Evolutionary conservation across 2,888 invertebrate genomes (phyloP).

Genomic region (Hyles lineata): DNA sequence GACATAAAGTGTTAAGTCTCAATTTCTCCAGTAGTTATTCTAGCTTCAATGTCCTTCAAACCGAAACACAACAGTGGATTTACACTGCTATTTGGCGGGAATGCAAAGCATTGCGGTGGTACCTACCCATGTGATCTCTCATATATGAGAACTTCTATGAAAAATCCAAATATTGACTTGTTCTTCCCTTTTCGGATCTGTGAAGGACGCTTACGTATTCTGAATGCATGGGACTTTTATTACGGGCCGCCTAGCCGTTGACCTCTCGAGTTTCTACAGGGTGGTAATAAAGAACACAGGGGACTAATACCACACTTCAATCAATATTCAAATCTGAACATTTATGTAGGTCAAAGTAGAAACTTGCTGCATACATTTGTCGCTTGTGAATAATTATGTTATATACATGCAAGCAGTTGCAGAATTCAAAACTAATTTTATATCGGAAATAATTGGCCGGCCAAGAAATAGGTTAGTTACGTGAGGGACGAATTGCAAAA

Average conservation of each 20-base stretch:
- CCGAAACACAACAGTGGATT: too few species aligned
- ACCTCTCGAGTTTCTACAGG: constrained; percentile 28
- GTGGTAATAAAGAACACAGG: constrained; percentile 9
- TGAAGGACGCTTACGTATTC: constrained; percentile 30
- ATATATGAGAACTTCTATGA: not conserved
- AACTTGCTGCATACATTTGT: not conserved
- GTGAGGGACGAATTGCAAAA: too few species aligned
- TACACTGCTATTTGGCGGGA: too few species aligned
- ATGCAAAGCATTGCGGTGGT: too few species aligned
- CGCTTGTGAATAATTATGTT: not conserved
- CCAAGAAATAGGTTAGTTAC: not conserved
- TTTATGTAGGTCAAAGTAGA: not conserved
- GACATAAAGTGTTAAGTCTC: too few species aligned
- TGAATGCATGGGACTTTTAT: constrained; percentile 31
- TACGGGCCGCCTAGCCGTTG: constrained; percentile 24
- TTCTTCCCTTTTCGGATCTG: constrained; percentile 15
- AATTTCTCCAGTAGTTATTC: too few species aligned
- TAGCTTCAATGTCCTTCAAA: too few species aligned
- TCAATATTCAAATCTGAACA: constrained; percentile 15
- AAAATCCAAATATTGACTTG: not conserved
- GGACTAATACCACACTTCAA: not conserved
- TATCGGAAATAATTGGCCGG: not conserved
- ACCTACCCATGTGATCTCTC: too few species aligned
- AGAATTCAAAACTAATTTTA: not conserved
- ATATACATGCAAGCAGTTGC: not conserved